Evolutionary conservation across 2,797 vertebrate genomes (phyloP), one percentile per base, ranked within the genome.

Genomic region (Falco rusticolus): DNA sequence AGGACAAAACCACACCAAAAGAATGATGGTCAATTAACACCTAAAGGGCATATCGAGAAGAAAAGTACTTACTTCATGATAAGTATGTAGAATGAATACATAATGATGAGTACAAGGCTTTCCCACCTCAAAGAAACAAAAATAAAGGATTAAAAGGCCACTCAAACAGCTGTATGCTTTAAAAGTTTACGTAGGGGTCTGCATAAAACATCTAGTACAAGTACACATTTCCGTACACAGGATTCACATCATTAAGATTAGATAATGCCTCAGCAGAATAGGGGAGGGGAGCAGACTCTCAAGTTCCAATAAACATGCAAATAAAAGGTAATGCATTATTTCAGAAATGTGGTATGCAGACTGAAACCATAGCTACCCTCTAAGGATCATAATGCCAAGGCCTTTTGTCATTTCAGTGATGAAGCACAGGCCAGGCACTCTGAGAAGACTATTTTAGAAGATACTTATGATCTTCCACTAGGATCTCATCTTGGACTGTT

Each of bases 41-140:
- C 61, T 80, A 50, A 86, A 71, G 24, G 39, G 21, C 57, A 71
- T 53, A 33, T 0, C 2, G 77, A 88, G 34, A 5, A 85, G 21
- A 82, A 76, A 76, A 80, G 28, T 43, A 98, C 98, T 98, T 98
- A 98, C 98, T 98, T 98, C 98, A 98, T 98, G 65, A 98, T 98
- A 70, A 98, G 97, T 91, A 98, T 98, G 93, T 98, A 98, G 96
- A 98, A 97, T 47, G 91, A 96, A 71, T 98, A 98, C 97, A 98
- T 94, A 92, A 98, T 8, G 93, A 98, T 98, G 78, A 98, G 98
- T 87, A 98, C 87, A 96, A 98, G 98, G 96, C 98, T 98, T 96
- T 98, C 98, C 98, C 98, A 98, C 98, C 98, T 98, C 95, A 77
- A 92, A 98, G 90, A 97, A 79, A 98, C 50, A 96, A 96, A 96